Base-by-base conservation (phyloP, 2,888 invertebrate genomes). In the Cephalotes varians region DNA sequence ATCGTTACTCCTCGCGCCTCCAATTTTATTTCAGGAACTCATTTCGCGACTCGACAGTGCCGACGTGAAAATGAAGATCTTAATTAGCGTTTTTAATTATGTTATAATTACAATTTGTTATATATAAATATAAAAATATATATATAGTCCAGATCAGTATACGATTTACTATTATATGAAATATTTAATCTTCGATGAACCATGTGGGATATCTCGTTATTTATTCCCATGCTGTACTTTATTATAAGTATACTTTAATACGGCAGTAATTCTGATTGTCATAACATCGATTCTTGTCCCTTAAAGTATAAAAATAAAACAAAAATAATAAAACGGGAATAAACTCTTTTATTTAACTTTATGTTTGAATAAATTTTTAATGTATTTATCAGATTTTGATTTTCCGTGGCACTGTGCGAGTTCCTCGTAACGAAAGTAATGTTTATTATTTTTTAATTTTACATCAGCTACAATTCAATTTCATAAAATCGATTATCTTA, bases 11-110 rank as follows among this genome's bases (percentile, higher is more conserved):
- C 47, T 60, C 47, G 47, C 47, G 31, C 21, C 18, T 21, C 15
- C 47, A 47, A 60, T 73, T 60, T 51, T 34, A 58, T 31, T 60
- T 51, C 31, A 40, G 21, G n/a, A 44, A 60, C 47, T 47, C 60
- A 34, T 60, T 60, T 34, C 44, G 44, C 31, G 56, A 58, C 47
- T 73, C n/a, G 31, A 73, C 44, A 34, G 21, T 73, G 44, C 31
- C 58, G 28, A 73, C 2, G 73, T 73, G 18, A 73, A 73, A 72
- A 58, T 44, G 1, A 47, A 60, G 73, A 5, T 34, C 34, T 47
- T 34, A 73, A 47, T 73, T 47, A 47, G 10, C 5, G 9, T 60
- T 47, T 60, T 15, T n/a, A n/a, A 73, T 73, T 60, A 73, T 21
- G 31, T 44, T 47, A 31, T 60, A 60, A 44, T 73, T 21, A 21